phyloP scores from a whole-genome alignment of 2,888 invertebrate genomes.

The Ormia ochracea region DNA sequence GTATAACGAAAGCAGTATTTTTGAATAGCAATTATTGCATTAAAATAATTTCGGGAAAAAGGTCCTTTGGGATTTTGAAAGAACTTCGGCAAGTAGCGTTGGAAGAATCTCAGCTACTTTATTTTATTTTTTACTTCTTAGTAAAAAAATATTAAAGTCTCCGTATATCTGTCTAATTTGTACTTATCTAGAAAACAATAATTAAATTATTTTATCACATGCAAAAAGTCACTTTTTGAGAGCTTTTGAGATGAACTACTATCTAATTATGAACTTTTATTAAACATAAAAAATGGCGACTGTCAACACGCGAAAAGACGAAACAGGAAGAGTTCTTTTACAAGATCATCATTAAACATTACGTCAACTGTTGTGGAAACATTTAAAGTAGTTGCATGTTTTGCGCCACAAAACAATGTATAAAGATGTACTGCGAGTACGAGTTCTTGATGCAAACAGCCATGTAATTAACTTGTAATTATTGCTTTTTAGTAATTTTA shows the following conservation, averaged over 20 bases:
- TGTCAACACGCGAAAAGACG: slow-evolving; percentile 32
- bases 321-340: slow-evolving; percentile 39
- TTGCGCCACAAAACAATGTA: background rate
- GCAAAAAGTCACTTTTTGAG: background rate
- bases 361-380: slow-evolving; percentile 7
- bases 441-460: background rate
- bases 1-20: too few relatives aligned
- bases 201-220: slow-evolving; percentile 2
- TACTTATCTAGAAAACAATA: background rate
- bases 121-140: background rate
- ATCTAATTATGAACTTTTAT: slow-evolving; percentile 11
- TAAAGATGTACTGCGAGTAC: background rate
- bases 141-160: background rate
- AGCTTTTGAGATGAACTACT: background rate
- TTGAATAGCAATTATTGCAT: too few relatives aligned
- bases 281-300: background rate
- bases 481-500: slow-evolving; percentile 14
- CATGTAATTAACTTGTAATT: slow-evolving; percentile 27
- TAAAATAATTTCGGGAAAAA: too few relatives aligned
- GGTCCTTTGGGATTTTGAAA: too few relatives aligned
- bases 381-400: background rate
- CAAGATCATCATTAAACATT: background rate
- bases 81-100: too few relatives aligned
- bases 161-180: background rate
- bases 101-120: too few relatives aligned